Conservation (phyloP, 2,888 invertebrate genomes). For the Matsumyia berberina region DNA sequence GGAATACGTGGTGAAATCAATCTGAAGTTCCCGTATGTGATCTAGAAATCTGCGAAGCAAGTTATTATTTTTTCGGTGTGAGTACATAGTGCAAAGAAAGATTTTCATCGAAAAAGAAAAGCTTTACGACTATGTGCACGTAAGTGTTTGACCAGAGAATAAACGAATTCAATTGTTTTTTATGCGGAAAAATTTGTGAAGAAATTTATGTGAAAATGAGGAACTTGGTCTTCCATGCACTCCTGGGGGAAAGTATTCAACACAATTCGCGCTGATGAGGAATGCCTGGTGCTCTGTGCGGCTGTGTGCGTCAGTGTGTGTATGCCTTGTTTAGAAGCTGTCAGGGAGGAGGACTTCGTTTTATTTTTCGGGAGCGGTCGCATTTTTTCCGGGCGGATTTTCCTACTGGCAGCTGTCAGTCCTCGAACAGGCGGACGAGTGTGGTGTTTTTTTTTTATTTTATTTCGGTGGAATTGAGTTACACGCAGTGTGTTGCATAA, state of each 20-base stretch:
- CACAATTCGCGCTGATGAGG: conserved; percentile 11
- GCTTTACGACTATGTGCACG: conserved; percentile 52
- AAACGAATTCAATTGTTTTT: conserved; percentile 32
- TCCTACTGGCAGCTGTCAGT: conserved; percentile 69
- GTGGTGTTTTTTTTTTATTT: conserved; percentile 6
- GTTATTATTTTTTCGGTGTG: conserved; percentile 39
- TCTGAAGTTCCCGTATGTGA: conserved; percentile 60
- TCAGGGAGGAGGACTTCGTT: conserved; percentile 54
- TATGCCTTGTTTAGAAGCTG: conserved; percentile 66
- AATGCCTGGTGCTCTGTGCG: conserved; percentile 19
- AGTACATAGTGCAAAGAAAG: conserved; percentile 2
- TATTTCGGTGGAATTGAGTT: conserved; percentile 36
- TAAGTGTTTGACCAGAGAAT: conserved; percentile 33
- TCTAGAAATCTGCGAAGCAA: conserved; percentile 58
- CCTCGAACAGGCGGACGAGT: conserved; percentile 24
- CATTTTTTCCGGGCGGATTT: conserved; percentile 70
- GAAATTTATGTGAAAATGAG: too few relatives aligned
- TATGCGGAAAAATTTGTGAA: conserved; percentile 8
- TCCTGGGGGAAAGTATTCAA: conserved; percentile 62
- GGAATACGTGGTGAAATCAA: conserved; percentile 71
- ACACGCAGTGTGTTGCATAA: conserved; percentile 65
- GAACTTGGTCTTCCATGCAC: conserved; percentile 43
- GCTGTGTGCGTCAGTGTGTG: conserved; percentile 33
- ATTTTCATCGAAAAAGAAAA: conserved; percentile 7
- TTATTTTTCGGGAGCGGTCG: conserved; percentile 71